These are phyloP conservation scores for Petrophora chlorosata DNA, from an alignment of 2,888 invertebrate genomes.

Conservation along the genomic window DNA sequence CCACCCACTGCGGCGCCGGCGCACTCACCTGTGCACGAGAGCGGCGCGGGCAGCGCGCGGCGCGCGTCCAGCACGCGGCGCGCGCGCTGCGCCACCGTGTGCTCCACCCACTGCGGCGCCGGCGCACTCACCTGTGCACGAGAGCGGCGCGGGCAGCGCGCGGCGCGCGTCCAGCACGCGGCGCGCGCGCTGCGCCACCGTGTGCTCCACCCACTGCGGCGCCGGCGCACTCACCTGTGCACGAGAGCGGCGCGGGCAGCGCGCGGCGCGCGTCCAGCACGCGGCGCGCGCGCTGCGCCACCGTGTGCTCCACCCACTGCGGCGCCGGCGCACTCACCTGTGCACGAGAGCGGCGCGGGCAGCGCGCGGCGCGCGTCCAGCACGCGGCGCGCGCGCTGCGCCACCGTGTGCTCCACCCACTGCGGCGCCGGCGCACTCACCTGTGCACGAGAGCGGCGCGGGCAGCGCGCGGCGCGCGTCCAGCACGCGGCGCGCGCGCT, in stretches of 20 bases:
- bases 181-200: slow-evolving; percentile 32
- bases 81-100: slow-evolving; percentile 30
- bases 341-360: slow-evolving; percentile 27
- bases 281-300: slow-evolving; percentile 29
- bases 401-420: slow-evolving; percentile 25
- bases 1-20: slow-evolving; percentile 40
- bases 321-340: slow-evolving; percentile 14
- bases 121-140: too few relatives aligned
- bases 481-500: slow-evolving; percentile 21
- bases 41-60: slow-evolving; percentile 42
- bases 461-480: too few relatives aligned
- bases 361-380: slow-evolving; percentile 37
- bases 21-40: too few relatives aligned
- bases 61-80: slow-evolving; percentile 3
- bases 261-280: slow-evolving; percentile 14
- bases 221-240: not conserved
- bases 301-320: slow-evolving; percentile 44
- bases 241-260: not conserved
- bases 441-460: too few relatives aligned
- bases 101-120: not conserved
- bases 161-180: too few relatives aligned
- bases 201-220: not conserved
- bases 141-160: too few relatives aligned
- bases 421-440: too few relatives aligned
- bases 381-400: slow-evolving; percentile 17